Evolutionary conservation across 2,113 vertebrate genomes (phyloP).

Genomic region (Prietella phreatophila): DNA sequence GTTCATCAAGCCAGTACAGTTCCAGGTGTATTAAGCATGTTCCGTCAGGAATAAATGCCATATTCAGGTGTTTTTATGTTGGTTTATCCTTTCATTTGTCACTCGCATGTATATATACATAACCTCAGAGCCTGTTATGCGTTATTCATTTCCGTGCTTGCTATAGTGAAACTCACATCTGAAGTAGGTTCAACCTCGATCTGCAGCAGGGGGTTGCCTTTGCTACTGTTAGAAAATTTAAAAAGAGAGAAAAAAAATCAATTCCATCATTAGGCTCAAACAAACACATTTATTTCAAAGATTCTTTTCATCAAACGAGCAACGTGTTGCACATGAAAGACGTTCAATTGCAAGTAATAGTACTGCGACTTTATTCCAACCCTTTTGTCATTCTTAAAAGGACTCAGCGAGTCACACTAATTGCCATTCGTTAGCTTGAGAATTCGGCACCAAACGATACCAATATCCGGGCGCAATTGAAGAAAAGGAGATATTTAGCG

Average conservation of each 20-base stretch:
- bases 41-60: neutral
- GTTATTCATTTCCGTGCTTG: neutral
- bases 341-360: neutral
- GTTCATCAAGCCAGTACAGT: neutral
- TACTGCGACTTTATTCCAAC: neutral
- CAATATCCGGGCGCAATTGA: neutral
- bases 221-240: constrained; percentile 73
- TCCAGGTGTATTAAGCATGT: neutral
- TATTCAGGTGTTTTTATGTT: neutral
- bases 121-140: neutral
- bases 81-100: neutral
- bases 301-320: neutral
- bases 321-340: neutral
- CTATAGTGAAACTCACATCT: constrained; percentile 78
- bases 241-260: neutral
- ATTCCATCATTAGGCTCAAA: neutral
- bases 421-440: neutral
- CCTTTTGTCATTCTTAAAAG: neutral
- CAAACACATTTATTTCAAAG: neutral
- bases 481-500: neutral
- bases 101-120: neutral
- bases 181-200: constrained; percentile 97
- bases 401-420: neutral
- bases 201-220: constrained; percentile 93
- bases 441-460: neutral